phyloP scores from a whole-genome alignment of 2,888 invertebrate species.

The Malachius bipustulatus region DNA sequence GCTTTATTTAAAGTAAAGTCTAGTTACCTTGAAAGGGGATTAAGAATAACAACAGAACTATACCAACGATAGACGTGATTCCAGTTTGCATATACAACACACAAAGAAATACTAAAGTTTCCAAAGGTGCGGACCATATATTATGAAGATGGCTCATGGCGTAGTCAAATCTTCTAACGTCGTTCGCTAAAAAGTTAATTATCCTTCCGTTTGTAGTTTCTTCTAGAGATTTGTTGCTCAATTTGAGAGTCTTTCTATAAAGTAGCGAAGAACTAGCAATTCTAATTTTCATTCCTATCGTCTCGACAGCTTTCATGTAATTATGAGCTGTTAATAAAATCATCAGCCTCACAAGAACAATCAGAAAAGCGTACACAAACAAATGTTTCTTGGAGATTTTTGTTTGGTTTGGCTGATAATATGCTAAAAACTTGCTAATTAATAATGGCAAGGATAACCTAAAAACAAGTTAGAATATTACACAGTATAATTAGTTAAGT shows the following conservation, averaged over 20 bases:
- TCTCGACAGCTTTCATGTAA: conserved; percentile 72
- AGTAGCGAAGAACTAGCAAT: conserved; percentile 72
- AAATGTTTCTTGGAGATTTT: conserved; percentile 42
- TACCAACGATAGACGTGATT: conserved; percentile 39
- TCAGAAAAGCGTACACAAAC: conserved; percentile 61
- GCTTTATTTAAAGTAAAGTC: no score
- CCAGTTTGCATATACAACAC: conserved; percentile 49
- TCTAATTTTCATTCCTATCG: conserved; percentile 73
- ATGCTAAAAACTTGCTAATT: conserved; percentile 42
- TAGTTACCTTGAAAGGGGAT: conserved; percentile 36
- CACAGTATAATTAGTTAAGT: no score
- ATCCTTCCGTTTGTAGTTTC: conserved; percentile 59
- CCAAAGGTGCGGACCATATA: conserved; percentile 66
- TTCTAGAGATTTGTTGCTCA: conserved; percentile 69
- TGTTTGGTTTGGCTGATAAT: conserved; percentile 42
- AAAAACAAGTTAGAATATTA: no score
- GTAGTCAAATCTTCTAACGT: conserved; percentile 75
- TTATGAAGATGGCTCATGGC: conserved; percentile 67
- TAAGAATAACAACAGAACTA: conserved; percentile 37
- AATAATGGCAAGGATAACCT: conserved; percentile 23
- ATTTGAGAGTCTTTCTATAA: conserved; percentile 55
- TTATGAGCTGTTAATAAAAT: conserved; percentile 58
- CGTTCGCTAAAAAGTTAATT: conserved; percentile 53
- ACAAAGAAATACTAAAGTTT: conserved; percentile 56
- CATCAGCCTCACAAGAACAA: conserved; percentile 56